These are phyloP conservation scores for Drosophila persimilis DNA, from an alignment of 1,140 invertebrate genomes.

Conservation along the genomic window DNA sequence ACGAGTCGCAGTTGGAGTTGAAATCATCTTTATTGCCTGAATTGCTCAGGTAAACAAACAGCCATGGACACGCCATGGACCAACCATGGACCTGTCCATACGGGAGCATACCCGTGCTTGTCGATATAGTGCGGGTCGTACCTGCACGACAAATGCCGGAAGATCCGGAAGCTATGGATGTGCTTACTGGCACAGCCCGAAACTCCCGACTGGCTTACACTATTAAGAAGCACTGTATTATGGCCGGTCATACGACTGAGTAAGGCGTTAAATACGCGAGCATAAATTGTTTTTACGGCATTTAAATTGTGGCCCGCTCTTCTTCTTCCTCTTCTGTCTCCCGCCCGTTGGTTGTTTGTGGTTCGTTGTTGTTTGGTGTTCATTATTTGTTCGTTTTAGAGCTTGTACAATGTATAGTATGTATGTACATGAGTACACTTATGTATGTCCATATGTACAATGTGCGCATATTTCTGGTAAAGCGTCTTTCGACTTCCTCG, in stretches of 20 bases:
- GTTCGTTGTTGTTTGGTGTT: constrained; percentile 14
- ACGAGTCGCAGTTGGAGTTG: too few species aligned
- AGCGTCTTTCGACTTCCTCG: constrained; percentile 19
- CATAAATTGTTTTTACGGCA: constrained; percentile 68
- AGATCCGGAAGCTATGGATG: too few species aligned
- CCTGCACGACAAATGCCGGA: too few species aligned
- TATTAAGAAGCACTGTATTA: constrained; percentile 6
- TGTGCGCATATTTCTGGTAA: constrained; percentile 6
- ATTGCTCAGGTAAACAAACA: constrained; percentile 3
- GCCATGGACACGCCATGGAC: not conserved
- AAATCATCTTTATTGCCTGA: not conserved
- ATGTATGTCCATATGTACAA: constrained; percentile 14
- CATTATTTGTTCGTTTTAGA: constrained; percentile 24
- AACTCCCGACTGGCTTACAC: not conserved
- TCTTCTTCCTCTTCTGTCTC: constrained; percentile 14
- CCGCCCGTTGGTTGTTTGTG: not conserved
- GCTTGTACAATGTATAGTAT: constrained; percentile 31
- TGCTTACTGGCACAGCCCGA: too few species aligned
- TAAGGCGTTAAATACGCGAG: constrained; percentile 62
- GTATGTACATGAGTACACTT: constrained; percentile 10
- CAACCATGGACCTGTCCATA: too few species aligned
- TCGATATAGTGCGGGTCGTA: too few species aligned
- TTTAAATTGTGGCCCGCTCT: constrained; percentile 46
- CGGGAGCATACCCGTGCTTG: too few species aligned
- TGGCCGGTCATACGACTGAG: not conserved